A percentile compares a stretch with the other conserved stretches of the same genome.
Conservation (phyloP, 2,797 vertebrate genomes). For the Pelochelys cantorii region DNA sequence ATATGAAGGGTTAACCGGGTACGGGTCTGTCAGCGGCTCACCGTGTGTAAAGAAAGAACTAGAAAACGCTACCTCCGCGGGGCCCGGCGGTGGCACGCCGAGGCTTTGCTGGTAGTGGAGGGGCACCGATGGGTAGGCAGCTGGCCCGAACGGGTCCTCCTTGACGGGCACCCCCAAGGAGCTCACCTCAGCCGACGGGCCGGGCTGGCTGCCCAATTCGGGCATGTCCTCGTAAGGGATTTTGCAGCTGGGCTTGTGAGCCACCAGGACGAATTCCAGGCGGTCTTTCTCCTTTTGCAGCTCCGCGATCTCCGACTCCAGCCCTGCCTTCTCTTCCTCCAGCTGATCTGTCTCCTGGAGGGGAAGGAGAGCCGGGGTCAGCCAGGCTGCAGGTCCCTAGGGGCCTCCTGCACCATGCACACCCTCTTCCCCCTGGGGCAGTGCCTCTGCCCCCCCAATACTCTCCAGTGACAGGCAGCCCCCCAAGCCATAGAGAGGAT, state of each 20-base stretch:
- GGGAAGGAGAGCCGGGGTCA: accelerated
- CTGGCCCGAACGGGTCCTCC: conserved; percentile 90
- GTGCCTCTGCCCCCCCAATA: too few relatives aligned
- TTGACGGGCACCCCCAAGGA: conserved; percentile 88
- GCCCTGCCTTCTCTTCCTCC: conserved; percentile 95
- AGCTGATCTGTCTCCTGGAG: conserved; percentile 93
- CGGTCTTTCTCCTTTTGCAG: conserved; percentile 97
- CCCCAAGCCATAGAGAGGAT: neutral
- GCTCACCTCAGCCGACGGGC: conserved; percentile 82
- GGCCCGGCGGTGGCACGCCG: conserved; percentile 55
- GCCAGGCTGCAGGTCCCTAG: neutral
- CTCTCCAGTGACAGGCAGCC: neutral
- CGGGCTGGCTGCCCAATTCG: conserved; percentile 53
- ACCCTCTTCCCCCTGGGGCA: too few relatives aligned
- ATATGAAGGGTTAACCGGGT: conserved; percentile 94
- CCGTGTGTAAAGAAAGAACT: conserved; percentile 94
- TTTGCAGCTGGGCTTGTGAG: conserved; percentile 95
- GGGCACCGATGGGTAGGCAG: conserved; percentile 79
- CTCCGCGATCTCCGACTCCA: conserved; percentile 96
- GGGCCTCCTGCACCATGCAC: too few relatives aligned
- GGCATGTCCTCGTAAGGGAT: conserved; percentile 88
- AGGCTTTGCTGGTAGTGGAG: conserved; percentile 76
- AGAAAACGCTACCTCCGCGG: conserved; percentile 92
- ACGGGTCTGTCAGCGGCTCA: conserved; percentile 88
- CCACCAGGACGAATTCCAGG: conserved; percentile 94